Percentiles rank a stretch among this genome's conserved stretches.
phyloP scores from a whole-genome alignment of 2,797 vertebrate species.

The Enteromius paludinosus region DNA sequence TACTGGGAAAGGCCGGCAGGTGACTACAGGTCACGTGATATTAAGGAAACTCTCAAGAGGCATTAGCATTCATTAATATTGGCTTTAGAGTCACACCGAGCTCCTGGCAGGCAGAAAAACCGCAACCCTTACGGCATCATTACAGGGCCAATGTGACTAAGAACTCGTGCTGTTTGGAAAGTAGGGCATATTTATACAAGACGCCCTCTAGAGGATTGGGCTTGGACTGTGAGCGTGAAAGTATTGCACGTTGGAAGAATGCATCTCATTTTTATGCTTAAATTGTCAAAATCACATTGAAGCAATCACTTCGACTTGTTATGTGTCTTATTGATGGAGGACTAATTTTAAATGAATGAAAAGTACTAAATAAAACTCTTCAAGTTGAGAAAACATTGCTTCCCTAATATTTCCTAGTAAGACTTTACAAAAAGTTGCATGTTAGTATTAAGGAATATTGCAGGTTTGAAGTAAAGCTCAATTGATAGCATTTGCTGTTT shows the following conservation, averaged over 20 bases:
- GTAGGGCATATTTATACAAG: slow-evolving; percentile 43
- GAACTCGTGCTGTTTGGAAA: slow-evolving; percentile 32
- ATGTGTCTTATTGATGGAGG: background rate
- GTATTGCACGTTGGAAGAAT: slow-evolving; percentile 8
- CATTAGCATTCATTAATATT: slow-evolving; percentile 36
- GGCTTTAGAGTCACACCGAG: slow-evolving; percentile 16
- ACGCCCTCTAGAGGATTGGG: slow-evolving; percentile 29
- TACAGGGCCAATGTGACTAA: slow-evolving; percentile 36
- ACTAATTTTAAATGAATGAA: background rate
- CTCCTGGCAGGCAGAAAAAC: slow-evolving; percentile 26
- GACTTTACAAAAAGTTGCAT: too few species aligned
- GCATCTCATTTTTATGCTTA: slow-evolving; percentile 1
- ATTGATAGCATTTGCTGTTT: too few species aligned
- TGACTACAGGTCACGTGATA: slow-evolving; percentile 26
- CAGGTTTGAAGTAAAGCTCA: too few species aligned
- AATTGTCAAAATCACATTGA: background rate
- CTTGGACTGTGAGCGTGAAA: slow-evolving; percentile 12
- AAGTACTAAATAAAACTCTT: background rate
- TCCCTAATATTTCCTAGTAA: background rate
- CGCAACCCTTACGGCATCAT: slow-evolving; percentile 32
- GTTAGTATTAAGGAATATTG: too few species aligned
- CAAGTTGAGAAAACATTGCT: background rate
- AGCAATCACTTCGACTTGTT: background rate
- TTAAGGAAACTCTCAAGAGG: slow-evolving; percentile 33
- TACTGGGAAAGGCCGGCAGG: slow-evolving; percentile 2